These are phyloP conservation scores for Acronicta leporina DNA, from an alignment of 2,888 invertebrate genomes.

Conservation along the genomic window DNA sequence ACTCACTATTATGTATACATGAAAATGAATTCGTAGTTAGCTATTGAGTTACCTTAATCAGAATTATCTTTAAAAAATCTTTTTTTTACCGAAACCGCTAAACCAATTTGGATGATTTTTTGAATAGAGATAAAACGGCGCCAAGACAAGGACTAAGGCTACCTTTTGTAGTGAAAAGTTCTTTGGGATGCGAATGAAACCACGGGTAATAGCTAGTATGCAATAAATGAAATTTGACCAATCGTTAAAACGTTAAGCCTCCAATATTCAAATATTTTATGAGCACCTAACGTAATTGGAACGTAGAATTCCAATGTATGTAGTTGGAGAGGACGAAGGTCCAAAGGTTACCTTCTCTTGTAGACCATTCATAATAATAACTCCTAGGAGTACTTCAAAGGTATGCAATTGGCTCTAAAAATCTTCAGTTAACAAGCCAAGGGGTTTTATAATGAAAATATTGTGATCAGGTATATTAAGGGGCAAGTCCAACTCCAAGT, in stretches of 20 bases:
- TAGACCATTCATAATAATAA: conserved; percentile 21
- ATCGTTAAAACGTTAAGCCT: conserved; percentile 24
- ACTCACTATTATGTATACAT: too few species aligned
- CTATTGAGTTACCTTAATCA: too few species aligned
- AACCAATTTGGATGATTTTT: too few species aligned
- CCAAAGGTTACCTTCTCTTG: conserved; percentile 1
- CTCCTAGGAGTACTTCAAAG: conserved; percentile 5
- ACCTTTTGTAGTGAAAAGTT: too few species aligned
- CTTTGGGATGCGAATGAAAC: too few species aligned
- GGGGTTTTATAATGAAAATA: background rate
- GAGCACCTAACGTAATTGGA: conserved; percentile 26
- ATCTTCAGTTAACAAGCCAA: background rate
- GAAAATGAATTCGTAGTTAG: background rate
- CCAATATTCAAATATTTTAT: conserved; percentile 13
- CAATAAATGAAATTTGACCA: conserved; percentile 11
- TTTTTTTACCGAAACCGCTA: too few species aligned
- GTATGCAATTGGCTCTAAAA: background rate
- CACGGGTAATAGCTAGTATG: too few species aligned
- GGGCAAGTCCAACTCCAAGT: too few species aligned
- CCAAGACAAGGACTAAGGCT: too few species aligned
- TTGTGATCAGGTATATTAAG: background rate
- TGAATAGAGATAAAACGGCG: too few species aligned
- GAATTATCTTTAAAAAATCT: too few species aligned
- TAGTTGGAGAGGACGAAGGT: conserved; percentile 14
- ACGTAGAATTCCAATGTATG: conserved; percentile 20